A percentile compares a stretch with the other conserved stretches of the same genome.
Conservation (phyloP, 2,113 vertebrate species). For the Cervus canadensis region DNA sequence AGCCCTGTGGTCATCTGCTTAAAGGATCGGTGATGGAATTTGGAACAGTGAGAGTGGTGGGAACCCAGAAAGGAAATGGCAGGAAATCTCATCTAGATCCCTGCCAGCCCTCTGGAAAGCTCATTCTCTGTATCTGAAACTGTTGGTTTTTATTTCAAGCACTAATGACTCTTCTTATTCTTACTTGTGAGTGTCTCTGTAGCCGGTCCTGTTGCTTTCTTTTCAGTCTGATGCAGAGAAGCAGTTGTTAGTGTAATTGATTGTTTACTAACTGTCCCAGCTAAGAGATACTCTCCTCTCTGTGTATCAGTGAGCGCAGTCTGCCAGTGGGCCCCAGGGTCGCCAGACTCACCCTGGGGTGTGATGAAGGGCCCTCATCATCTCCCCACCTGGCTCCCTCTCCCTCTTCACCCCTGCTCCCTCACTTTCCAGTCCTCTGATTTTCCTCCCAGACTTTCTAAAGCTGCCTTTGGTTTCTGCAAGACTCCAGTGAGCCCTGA, state of each 20-base stretch:
- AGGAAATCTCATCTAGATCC: slow-evolving; percentile 61
- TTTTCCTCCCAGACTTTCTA: slow-evolving; percentile 55
- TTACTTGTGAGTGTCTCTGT: background rate
- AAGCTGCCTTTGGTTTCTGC: slow-evolving; percentile 41
- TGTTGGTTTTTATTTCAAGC: slow-evolving; percentile 30
- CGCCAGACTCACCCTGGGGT: background rate
- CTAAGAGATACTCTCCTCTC: background rate
- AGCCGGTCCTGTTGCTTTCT: slow-evolving; percentile 27
- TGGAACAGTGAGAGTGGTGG: background rate
- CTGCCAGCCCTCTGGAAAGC: slow-evolving; percentile 30
- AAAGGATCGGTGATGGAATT: slow-evolving; percentile 51
- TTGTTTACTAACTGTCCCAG: background rate
- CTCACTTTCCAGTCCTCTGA: slow-evolving; percentile 37
- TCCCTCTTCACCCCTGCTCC: background rate
- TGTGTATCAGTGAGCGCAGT: background rate
- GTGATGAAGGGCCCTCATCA: background rate
- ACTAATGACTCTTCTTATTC: background rate
- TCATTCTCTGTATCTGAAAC: slow-evolving; percentile 26
- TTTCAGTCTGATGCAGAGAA: slow-evolving; percentile 39
- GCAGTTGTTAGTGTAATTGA: background rate
- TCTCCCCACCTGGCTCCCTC: background rate
- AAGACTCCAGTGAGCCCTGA: background rate
- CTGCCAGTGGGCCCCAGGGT: background rate
- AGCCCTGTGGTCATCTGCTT: slow-evolving; percentile 57
- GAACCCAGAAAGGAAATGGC: slow-evolving; percentile 47